These are phyloP conservation scores for Agrotis exclamationis DNA, from an alignment of 2,888 invertebrate genomes.

Conservation along the genomic window DNA sequence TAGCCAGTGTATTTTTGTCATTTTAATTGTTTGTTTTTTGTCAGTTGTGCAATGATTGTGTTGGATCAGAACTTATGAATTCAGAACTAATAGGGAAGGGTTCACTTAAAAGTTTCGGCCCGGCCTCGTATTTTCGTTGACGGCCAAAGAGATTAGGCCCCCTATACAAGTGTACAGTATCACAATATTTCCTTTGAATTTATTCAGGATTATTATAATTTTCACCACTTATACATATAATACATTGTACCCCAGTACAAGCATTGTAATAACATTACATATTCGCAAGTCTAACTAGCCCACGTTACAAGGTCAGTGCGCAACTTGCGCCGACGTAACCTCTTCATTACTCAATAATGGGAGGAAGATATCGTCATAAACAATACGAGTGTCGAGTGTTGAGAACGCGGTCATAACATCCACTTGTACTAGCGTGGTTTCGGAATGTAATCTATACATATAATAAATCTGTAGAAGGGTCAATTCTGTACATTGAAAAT, in stretches of 20 bases:
- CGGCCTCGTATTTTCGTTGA: too few relatives aligned
- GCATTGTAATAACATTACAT: conserved; percentile 1
- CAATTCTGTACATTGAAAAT: too few relatives aligned
- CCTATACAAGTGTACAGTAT: too few relatives aligned
- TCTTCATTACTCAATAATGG: conserved; percentile 38
- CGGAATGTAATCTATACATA: background rate
- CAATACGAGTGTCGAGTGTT: conserved; percentile 6
- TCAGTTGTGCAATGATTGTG: too few relatives aligned
- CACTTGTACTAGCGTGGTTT: conserved; percentile 3
- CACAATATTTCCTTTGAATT: too few relatives aligned
- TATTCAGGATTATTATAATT: background rate
- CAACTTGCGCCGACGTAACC: conserved; percentile 5
- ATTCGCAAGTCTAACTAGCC: background rate
- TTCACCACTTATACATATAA: background rate
- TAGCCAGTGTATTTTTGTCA: too few relatives aligned
- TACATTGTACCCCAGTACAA: conserved; percentile 3
- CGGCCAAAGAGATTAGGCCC: too few relatives aligned
- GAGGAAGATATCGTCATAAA: conserved; percentile 12
- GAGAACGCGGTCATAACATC: background rate
- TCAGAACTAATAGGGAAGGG: too few relatives aligned
- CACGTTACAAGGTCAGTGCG: background rate
- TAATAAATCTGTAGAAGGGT: too few relatives aligned
- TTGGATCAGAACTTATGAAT: too few relatives aligned
- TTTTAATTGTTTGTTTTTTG: too few relatives aligned
- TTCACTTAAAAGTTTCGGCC: too few relatives aligned